Evolutionary conservation across 2,888 invertebrate genomes (phyloP).

Genomic region (Agapetus fuscipes): DNA sequence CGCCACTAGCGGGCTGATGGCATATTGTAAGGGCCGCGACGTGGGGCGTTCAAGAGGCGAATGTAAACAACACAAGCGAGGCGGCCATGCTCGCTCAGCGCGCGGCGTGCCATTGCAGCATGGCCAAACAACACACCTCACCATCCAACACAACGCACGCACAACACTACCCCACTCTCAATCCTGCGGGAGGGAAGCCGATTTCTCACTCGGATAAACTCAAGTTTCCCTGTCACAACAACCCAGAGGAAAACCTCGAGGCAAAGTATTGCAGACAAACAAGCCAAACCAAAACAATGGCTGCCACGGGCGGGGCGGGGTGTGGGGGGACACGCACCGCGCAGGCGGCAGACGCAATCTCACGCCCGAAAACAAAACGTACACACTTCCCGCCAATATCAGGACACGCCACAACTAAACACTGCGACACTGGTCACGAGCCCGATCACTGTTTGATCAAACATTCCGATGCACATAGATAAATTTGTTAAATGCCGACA

Average conservation of each 20-base stretch:
- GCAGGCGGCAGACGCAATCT: conserved; percentile 13
- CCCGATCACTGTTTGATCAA: too few species aligned
- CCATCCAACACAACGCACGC: background rate
- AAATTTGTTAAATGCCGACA: background rate
- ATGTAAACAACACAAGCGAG: too few species aligned
- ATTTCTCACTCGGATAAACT: background rate
- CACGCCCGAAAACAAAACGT: conserved; percentile 7
- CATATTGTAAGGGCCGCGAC: too few species aligned
- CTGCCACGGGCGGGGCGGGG: conserved; percentile 22
- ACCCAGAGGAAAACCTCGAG: background rate
- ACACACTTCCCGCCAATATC: conserved; percentile 15
- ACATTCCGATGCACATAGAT: too few species aligned
- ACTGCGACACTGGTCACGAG: too few species aligned
- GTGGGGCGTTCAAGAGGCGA: too few species aligned
- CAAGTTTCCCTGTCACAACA: background rate
- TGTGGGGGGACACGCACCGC: conserved; percentile 22
- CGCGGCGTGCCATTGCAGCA: too few species aligned
- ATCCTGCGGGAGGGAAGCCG: background rate
- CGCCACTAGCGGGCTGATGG: too few species aligned
- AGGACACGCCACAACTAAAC: too few species aligned
- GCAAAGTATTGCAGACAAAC: conserved; percentile 6
- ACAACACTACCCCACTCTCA: background rate
- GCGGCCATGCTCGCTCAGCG: too few species aligned
- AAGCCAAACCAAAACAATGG: conserved; percentile 14
- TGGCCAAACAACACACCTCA: background rate